Conservation (phyloP, 2,888 invertebrate species). For the Melitaea athalia region DNA sequence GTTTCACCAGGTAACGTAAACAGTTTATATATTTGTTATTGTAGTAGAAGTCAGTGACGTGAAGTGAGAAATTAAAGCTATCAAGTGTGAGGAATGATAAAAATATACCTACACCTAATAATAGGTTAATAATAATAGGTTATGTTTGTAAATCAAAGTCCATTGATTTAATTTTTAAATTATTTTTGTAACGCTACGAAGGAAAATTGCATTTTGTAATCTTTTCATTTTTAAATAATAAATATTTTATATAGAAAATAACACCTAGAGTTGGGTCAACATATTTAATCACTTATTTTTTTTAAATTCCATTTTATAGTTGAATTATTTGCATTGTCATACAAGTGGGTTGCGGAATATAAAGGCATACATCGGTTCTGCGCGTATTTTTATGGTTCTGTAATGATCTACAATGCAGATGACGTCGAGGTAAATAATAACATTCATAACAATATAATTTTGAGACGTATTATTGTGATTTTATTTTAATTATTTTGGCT, state of each 20-base stretch:
- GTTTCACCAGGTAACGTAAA: conserved; percentile 28
- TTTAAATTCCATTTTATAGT: conserved; percentile 44
- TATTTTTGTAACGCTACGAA: too few species aligned
- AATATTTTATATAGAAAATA: background rate
- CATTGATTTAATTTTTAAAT: too few species aligned
- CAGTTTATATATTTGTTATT: background rate
- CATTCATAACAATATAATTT: background rate
- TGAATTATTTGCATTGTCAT: conserved; percentile 53
- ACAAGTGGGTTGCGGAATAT: conserved; percentile 46
- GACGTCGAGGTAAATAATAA: conserved; percentile 14
- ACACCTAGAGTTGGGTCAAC: background rate
- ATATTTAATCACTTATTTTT: background rate
- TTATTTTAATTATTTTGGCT: too few species aligned
- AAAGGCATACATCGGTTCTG: conserved; percentile 56
- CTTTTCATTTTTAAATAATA: background rate
- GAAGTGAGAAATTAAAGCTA: too few species aligned
- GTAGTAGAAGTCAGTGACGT: too few species aligned
- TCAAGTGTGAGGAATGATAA: too few species aligned
- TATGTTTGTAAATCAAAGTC: too few species aligned
- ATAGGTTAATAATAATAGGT: too few species aligned
- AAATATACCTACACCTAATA: too few species aligned
- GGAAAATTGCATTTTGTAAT: background rate
- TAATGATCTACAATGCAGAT: conserved; percentile 59
- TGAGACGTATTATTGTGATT: too few species aligned
- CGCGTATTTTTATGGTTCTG: conserved; percentile 47